Evolutionary conservation across 2,113 vertebrate genomes (phyloP), one percentile per base, ranked within the genome.

Genomic region (Actenoides lindsayi): DNA sequence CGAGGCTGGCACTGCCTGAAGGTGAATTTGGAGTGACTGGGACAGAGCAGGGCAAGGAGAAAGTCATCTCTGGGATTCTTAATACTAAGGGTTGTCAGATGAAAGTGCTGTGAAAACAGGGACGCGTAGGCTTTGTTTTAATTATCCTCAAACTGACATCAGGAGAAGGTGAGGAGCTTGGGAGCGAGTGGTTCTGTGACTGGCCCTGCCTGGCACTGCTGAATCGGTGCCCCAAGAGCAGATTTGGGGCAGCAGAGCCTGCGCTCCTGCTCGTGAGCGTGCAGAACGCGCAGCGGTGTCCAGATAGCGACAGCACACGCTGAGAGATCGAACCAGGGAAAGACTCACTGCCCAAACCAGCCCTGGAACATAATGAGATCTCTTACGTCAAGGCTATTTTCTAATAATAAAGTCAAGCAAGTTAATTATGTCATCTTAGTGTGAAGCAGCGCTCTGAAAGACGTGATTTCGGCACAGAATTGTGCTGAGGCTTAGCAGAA

Each of bases 221-320:
- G 87, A 57, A 10, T 6, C 60, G 31, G 44, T 30, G 73, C 64
- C 7, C 1, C 18, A 16, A n/a, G 13, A 2, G 16, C 6, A 2
- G 56, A 28, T 39, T 54, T 50, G 21, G 28, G n/a, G n/a, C 64
- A 39, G 56, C 82, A 50, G 30, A 60, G 27, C 13, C 64, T 17
- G 54, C 14, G 54, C 44, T 48, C 25, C 6, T 11, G 60, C 87
- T 41, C 6, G 1, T 31, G 50, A 46, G 5, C 0, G 0, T 18
- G 2, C 44, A 5, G 70, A 11, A 4, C 0, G 9, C 2, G 1
- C 53, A 19, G 20, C 69, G 7, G 0, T 2, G 4, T 41, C 56
- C 63, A 33, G 57, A 17, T 13, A 1, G 0, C 27, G 6, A 16
- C 10, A 24, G 24, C 42, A 13, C 20, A 3, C 11, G 1, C 41